Conservation (phyloP, 2,888 invertebrate genomes). For the Hymenopus coronatus region DNA sequence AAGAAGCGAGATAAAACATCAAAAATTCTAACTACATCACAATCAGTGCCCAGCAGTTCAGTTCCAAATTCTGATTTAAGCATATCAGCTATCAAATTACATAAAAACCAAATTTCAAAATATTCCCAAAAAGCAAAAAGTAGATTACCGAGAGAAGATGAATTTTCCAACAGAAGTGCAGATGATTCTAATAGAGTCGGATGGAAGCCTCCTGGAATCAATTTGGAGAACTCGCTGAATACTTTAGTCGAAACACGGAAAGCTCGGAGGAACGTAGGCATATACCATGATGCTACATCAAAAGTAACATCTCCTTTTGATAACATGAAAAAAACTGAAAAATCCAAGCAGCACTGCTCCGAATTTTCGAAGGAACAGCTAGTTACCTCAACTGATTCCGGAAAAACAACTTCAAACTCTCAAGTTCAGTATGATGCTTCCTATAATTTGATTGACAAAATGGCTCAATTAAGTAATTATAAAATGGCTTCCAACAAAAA, state of each 20-base stretch:
- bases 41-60: background rate
- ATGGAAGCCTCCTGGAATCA: no score
- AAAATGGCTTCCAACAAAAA: background rate
- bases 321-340: background rate
- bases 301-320: background rate
- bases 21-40: background rate
- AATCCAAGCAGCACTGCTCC: background rate
- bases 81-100: background rate
- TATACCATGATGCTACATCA: no score
- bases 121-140: background rate
- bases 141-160: background rate
- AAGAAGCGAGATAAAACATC: background rate
- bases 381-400: background rate
- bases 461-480: background rate
- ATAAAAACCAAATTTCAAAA: background rate
- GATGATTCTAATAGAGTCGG: no score
- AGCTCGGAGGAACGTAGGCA: no score
- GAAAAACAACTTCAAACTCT: background rate
- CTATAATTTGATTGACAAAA: background rate
- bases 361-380: background rate
- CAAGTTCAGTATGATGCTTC: background rate
- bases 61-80: background rate
- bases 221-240: no score
- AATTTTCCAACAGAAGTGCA: background rate
- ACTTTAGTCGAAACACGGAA: no score